A percentile compares a stretch with the other conserved stretches of the same genome.
Conservation (phyloP, 2,797 vertebrate genomes). For the Fundulus diaphanus region DNA sequence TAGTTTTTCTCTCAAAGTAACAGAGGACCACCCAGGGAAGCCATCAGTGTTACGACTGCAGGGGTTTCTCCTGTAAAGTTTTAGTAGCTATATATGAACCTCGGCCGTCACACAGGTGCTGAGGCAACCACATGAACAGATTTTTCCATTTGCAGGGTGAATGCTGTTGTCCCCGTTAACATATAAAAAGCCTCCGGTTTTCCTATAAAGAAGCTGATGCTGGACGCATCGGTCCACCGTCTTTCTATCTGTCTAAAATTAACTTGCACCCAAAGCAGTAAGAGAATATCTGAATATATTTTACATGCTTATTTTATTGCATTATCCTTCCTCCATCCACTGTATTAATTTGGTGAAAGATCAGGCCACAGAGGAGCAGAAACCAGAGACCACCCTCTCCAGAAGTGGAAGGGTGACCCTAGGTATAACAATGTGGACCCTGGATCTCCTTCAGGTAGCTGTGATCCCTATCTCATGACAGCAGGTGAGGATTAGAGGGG, state of each 20-base stretch:
- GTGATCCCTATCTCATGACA: background rate
- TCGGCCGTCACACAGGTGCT: background rate
- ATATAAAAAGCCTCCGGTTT: background rate
- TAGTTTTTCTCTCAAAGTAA: background rate
- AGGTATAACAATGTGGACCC: background rate
- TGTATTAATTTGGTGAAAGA: background rate
- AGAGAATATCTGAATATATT: background rate
- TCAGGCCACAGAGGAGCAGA: no score
- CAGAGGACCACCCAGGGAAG: background rate
- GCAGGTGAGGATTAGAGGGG: background rate
- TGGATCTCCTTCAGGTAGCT: background rate
- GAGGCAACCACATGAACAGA: no score
- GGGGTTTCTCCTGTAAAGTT: background rate
- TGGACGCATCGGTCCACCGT: background rate
- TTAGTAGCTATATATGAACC: no score
- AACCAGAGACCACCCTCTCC: background rate
- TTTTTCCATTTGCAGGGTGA: no score
- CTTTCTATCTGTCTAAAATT: background rate
- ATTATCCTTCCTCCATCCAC: background rate
- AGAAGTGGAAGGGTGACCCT: no score
- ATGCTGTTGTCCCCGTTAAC: background rate
- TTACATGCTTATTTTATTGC: background rate
- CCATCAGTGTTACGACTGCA: background rate
- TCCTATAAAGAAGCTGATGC: background rate
- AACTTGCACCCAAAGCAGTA: background rate